These are phyloP conservation scores for Drosophila pseudotalamancana DNA, from an alignment of 2,888 invertebrate species.

Conservation along the genomic window DNA sequence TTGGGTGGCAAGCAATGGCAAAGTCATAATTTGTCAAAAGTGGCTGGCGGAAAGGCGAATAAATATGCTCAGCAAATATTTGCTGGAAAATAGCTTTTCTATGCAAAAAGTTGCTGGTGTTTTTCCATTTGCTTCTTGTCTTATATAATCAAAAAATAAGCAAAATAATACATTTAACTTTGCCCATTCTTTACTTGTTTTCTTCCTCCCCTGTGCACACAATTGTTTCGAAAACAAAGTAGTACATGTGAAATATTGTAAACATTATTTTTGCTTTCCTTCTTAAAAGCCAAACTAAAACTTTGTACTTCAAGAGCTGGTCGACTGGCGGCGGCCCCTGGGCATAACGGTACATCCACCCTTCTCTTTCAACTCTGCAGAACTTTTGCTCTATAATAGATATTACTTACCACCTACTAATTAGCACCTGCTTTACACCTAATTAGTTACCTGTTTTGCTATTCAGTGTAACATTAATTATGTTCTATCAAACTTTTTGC, in stretches of 20 bases:
- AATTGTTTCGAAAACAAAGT: conserved; percentile 28
- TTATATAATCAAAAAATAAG: conserved; percentile 48
- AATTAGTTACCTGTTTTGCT: conserved; percentile 3
- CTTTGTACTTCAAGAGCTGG: conserved; percentile 14
- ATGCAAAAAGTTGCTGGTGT: conserved; percentile 52
- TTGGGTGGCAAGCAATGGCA: conserved; percentile 27
- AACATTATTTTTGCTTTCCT: conserved; percentile 44
- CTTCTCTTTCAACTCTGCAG: not conserved
- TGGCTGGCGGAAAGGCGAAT: conserved; percentile 57
- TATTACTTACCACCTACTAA: conserved; percentile 36
- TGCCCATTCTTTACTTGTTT: conserved; percentile 32
- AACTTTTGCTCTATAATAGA: conserved; percentile 4
- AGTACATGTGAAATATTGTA: conserved; percentile 47
- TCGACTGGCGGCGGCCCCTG: not conserved
- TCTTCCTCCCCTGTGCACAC: not conserved
- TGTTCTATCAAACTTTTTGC: not conserved
- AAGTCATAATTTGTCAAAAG: conserved; percentile 76
- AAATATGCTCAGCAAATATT: conserved; percentile 72
- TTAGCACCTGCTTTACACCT: conserved; percentile 15
- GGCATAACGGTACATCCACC: not conserved
- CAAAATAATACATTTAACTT: conserved; percentile 60
- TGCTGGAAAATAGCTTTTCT: conserved; percentile 64
- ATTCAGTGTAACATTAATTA: not conserved
- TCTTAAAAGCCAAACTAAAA: conserved; percentile 26
- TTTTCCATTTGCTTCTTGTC: conserved; percentile 40